phyloP scores from a whole-genome alignment of 2,797 vertebrate species.

The Prunella strophiata region DNA sequence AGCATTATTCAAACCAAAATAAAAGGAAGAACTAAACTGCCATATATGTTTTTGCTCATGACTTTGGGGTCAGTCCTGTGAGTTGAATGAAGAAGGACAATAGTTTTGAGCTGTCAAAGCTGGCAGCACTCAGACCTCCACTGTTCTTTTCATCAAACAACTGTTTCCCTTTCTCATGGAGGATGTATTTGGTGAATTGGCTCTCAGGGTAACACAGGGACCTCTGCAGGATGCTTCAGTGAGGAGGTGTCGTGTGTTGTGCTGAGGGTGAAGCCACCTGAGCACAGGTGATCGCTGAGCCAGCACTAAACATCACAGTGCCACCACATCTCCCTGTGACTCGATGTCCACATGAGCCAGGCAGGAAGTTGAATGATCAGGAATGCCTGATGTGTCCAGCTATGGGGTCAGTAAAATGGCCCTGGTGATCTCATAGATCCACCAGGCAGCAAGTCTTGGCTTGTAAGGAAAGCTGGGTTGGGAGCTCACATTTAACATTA shows the following conservation, averaged over 20 bases:
- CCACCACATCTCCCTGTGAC: background rate
- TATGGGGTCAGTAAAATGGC: background rate
- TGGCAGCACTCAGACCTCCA: background rate
- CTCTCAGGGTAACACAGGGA: rapidly evolving
- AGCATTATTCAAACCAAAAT: background rate
- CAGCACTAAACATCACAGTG: background rate
- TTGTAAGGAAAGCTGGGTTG: background rate
- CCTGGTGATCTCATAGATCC: background rate
- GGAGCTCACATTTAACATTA: background rate
- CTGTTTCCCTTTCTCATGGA: background rate
- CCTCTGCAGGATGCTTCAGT: background rate
- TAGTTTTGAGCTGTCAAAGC: background rate
- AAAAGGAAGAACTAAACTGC: background rate
- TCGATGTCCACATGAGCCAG: background rate
- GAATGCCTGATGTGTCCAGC: background rate
- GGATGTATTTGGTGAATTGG: background rate
- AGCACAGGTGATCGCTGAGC: rapidly evolving
- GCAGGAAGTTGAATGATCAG: background rate
- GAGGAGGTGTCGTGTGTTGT: background rate
- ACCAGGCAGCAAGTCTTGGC: background rate
- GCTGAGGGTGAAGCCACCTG: background rate
- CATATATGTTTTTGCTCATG: background rate
- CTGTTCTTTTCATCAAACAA: background rate
- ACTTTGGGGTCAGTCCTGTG: background rate
- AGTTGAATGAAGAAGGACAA: background rate